These are phyloP conservation scores for Macaca fascicularis DNA, from an alignment of 2,113 vertebrate species.

Conservation along the genomic window T2T-MFA8v1.1 NC_088375.1:212891501-212892000, in stretches of 20 bases:
- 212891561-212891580: not conserved
- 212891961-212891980: fast-evolving
- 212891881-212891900: fast-evolving
- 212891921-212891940: not conserved
- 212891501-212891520: too few species aligned
- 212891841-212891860: conserved; percentile 59
- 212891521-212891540: not conserved
- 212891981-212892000: fast-evolving
- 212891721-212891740: not conserved
- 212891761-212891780: conserved; percentile 42
- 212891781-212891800: not conserved
- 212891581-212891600: not conserved
- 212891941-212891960: fast-evolving
- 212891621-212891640: not conserved
- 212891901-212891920: fast-evolving
- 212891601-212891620: not conserved
- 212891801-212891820: not conserved
- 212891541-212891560: not conserved
- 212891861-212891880: not conserved
- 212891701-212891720: not conserved
- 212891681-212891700: not conserved
- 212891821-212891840: conserved; percentile 16
- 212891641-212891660: not conserved
- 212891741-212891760: not conserved
- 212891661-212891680: not conserved